Evolutionary conservation across 2,888 invertebrate genomes (phyloP), one percentile per base, ranked within the genome.

Genomic region (Arctia plantaginis): DNA sequence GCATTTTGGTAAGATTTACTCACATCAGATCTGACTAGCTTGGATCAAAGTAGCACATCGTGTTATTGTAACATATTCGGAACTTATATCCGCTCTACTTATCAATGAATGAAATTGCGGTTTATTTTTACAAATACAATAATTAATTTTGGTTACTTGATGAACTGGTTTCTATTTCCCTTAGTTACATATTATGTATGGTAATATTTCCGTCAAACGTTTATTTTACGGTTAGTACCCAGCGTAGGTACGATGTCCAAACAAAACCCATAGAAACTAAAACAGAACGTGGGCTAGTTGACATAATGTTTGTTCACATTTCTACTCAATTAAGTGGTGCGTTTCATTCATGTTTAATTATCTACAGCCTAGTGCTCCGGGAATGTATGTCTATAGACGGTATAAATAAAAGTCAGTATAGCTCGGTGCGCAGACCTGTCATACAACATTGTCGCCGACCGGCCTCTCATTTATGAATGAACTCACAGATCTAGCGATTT

Each of bases 401-500:
- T 90, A 85, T 82, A 85, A 90, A 93, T 93, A 94, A 87, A 91
- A 87, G 84, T 88, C 81, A 91, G 80, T 89, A 84, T 92, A 77
- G 89, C 85, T 83, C 80, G 80, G 80, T 85, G 84, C 89, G 86
- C 88, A 89, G 90, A 90, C 90, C 89, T 90, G 92, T 92, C 90
- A 91, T 94, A 91, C 90, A 88, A 93, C 95, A 92, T 94, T 94
- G 93, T 94, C 93, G 90, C n/a, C 90, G 84, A 80, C 87, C 88
- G 88, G 90, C 84, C 87, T 87, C 90, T 93, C 94, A 92, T 95
- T 95, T 95, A 95, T 95, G 95, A 95, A 95, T 95, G 95, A 94
- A 95, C 93, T 93, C 93, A 93, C 94, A 94, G 95, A 95, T 94
- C 95, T 93, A 91, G 93, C 90, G 92, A 92, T 95, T 95, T 95